A percentile compares a stretch with the other conserved stretches of the same genome.
Evolutionary conservation across 2,888 invertebrate genomes (phyloP).

Genomic region (Autographa gamma): DNA sequence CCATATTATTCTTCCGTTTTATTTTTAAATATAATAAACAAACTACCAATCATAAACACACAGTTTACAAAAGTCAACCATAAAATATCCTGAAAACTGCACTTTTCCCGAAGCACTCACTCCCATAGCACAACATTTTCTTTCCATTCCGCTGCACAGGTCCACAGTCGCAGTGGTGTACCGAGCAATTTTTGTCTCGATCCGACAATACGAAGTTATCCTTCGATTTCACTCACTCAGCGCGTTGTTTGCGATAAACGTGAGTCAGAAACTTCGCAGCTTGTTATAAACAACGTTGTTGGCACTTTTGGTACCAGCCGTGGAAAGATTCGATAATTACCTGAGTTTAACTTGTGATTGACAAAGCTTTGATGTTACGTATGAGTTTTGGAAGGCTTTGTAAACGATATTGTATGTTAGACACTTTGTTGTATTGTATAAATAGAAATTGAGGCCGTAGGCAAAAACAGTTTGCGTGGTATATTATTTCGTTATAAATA

Average conservation of each 20-base stretch:
- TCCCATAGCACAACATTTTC: not conserved
- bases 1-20: too few relatives aligned
- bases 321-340: slow-evolving; percentile 43
- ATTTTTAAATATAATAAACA: too few relatives aligned
- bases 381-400: slow-evolving; percentile 12
- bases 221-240: slow-evolving; percentile 67
- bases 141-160: slow-evolving; percentile 9
- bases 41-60: too few relatives aligned
- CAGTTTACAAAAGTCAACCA: not conserved
- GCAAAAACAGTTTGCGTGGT: not conserved
- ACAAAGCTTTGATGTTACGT: slow-evolving; percentile 26
- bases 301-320: slow-evolving; percentile 31
- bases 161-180: slow-evolving; percentile 37
- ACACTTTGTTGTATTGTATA: not conserved
- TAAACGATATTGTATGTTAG: not conserved
- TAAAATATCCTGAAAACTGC: slow-evolving; percentile 6
- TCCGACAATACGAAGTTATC: slow-evolving; percentile 68
- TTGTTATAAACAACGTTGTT: slow-evolving; percentile 50
- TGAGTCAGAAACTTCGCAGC: slow-evolving; percentile 45
- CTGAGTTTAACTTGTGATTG: slow-evolving; percentile 38
- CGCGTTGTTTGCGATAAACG: slow-evolving; percentile 55
- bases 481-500: not conserved
- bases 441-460: not conserved
- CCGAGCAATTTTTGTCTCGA: slow-evolving; percentile 43
- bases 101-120: slow-evolving; percentile 10